Evolutionary conservation across 2,888 invertebrate genomes (phyloP), one percentile per base, ranked within the genome.

Genomic region (Ernsta delagoae): DNA sequence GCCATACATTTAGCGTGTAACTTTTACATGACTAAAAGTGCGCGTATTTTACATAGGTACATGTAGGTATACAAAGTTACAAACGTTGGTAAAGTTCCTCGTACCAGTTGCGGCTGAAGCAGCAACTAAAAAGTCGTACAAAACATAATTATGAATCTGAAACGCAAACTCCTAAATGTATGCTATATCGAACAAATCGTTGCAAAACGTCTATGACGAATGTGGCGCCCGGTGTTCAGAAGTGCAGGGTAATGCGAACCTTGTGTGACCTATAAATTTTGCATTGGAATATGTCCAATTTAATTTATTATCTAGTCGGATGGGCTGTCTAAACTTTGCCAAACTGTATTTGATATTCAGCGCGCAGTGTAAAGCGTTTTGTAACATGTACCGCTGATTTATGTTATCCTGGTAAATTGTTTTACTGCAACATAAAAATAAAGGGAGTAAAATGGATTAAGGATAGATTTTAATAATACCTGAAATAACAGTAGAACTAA

Each of bases 211-310:
- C 11, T 12, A 65, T 56, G 67, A 67, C 67, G 50, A 61, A 67
- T 56, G 67, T 56, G 61, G 61, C 67, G 45, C 67, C 67, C 61
- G 67, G 67, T 67, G 67, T 56, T 45, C 66, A 45, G 61, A 67
- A 67, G 61, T 67, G 67, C 67, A 67, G 67, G 67, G 43, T 67
- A 61, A 61, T 67, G 41, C 50, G 57, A 5, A 62, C 50, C 68
- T 59, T 62, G 63, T 63, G 63, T 56, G 67, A 62, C 63, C 59
- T 62, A 69, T 73, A 74, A 70, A 71, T 72, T 69, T 70, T 71
- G 70, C 71, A 71, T 73, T 73, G 73, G 74, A 71, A 65, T 73
- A 63, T 59, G 72, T 74, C 73, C 73, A 73, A 73, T 73, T 71
- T 71, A 67, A 73, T 71, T 65, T 74, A 72, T 74, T 70, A 70